These are phyloP conservation scores for Tiliacea aurago DNA, from an alignment of 2,888 invertebrate species.

Conservation along the genomic window DNA sequence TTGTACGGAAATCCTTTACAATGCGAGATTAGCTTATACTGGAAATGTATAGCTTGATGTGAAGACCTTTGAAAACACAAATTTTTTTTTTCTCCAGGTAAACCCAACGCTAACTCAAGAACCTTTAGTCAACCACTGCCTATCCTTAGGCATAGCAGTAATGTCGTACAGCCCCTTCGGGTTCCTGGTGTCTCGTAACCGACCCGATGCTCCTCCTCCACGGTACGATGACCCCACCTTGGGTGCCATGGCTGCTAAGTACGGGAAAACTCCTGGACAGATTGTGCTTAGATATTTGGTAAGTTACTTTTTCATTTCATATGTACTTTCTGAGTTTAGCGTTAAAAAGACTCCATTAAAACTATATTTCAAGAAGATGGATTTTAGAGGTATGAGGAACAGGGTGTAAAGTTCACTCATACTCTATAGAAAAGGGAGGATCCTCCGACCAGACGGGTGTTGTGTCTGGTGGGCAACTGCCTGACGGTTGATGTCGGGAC, in stretches of 20 bases:
- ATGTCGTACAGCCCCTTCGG: conserved; percentile 94
- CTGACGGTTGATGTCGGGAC: too few species aligned
- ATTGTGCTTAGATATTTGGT: conserved; percentile 93
- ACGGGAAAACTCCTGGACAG: conserved; percentile 92
- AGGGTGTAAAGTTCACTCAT: too few species aligned
- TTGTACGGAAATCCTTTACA: too few species aligned
- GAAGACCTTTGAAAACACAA: too few species aligned
- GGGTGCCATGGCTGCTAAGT: conserved; percentile 90
- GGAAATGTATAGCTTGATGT: too few species aligned
- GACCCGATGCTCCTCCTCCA: conserved; percentile 79
- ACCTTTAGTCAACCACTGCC: conserved; percentile 92
- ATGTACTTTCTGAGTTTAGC: background rate
- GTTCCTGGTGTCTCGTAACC: conserved; percentile 78
- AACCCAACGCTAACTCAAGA: conserved; percentile 93
- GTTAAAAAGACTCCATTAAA: too few species aligned
- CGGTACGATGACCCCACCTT: conserved; percentile 90
- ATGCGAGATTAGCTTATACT: too few species aligned
- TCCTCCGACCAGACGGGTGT: too few species aligned
- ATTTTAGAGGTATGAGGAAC: too few species aligned
- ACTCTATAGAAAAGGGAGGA: too few species aligned
- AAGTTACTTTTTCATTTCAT: conserved; percentile 61
- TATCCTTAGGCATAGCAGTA: conserved; percentile 91
- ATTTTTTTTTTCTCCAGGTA: conserved; percentile 79
- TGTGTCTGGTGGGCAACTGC: too few species aligned
- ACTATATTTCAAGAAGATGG: too few species aligned